A percentile compares a stretch with the other conserved stretches of the same genome.
These are phyloP conservation scores for Microctenopoma steveboyesi DNA, from an alignment of 2,797 vertebrate genomes.

Conservation along the genomic window DNA sequence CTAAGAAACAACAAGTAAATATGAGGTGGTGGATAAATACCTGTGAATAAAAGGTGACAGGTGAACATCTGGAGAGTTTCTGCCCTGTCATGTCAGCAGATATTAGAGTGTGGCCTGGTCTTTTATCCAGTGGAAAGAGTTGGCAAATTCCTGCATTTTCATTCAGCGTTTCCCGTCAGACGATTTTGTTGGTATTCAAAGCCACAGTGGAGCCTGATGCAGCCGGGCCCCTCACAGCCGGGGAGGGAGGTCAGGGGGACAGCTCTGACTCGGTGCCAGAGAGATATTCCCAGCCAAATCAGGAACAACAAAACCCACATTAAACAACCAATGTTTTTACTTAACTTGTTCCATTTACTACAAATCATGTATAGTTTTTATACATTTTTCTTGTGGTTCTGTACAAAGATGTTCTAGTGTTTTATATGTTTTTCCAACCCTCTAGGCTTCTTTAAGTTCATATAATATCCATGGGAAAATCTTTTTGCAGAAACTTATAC, in stretches of 20 bases:
- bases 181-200: constrained; percentile 34
- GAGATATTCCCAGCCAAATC: constrained; percentile 7
- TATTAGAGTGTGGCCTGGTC: neutral
- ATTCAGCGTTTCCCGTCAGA: constrained; percentile 32
- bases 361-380: neutral
- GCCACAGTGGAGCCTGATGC: neutral
- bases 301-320: neutral
- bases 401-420: neutral
- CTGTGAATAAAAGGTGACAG: neutral
- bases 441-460: neutral
- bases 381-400: neutral
- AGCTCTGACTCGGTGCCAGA: constrained; percentile 10
- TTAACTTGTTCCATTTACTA: neutral
- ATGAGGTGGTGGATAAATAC: neutral
- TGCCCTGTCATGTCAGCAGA: neutral
- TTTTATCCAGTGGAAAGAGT: neutral
- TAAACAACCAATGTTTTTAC: neutral
- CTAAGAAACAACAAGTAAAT: neutral
- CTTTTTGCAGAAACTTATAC: neutral
- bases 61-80: neutral
- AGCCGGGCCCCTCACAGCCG: constrained; percentile 5
- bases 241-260: neutral
- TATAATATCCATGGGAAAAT: neutral
- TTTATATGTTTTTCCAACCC: neutral
- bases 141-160: neutral